phyloP scores from a whole-genome alignment of 2,113 vertebrate genomes.

The Urocynchramus pylzowi region DNA sequence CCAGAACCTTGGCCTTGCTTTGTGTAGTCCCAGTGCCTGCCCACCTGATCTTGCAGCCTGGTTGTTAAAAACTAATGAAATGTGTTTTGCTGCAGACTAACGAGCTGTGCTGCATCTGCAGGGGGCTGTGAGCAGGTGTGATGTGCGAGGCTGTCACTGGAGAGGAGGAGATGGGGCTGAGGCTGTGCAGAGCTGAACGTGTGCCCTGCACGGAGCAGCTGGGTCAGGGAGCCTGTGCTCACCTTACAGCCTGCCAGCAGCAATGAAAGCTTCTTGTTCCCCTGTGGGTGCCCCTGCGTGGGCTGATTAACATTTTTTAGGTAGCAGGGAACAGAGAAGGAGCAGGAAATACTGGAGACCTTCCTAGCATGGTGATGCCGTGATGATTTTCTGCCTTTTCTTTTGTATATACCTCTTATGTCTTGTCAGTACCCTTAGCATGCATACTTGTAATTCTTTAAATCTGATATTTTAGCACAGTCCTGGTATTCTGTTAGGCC shows the following conservation, averaged over 20 bases:
- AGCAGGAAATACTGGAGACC: not conserved
- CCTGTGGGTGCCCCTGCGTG: accelerated
- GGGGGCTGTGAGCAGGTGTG: not conserved
- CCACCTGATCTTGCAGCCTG: not conserved
- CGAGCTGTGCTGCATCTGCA: not conserved
- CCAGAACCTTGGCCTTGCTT: accelerated
- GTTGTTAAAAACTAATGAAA: not conserved
- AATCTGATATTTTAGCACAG: not conserved
- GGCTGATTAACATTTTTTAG: not conserved
- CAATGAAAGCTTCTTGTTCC: not conserved
- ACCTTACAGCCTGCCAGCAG: not conserved
- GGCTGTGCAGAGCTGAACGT: accelerated
- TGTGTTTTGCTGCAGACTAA: not conserved
- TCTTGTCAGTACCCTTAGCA: not conserved
- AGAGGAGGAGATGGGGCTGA: not conserved
- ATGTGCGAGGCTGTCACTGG: not conserved
- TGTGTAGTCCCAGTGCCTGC: not conserved
- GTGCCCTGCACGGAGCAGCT: accelerated
- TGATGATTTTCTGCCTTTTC: not conserved
- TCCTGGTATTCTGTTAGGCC: not conserved
- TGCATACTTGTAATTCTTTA: not conserved
- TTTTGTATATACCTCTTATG: not conserved
- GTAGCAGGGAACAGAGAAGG: not conserved
- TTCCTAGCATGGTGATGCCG: not conserved
- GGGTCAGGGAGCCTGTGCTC: not conserved